Percentiles rank a stretch among this genome's conserved stretches.
Conservation (phyloP, 2,113 vertebrate species). For the Eupsittula cactorum region DNA sequence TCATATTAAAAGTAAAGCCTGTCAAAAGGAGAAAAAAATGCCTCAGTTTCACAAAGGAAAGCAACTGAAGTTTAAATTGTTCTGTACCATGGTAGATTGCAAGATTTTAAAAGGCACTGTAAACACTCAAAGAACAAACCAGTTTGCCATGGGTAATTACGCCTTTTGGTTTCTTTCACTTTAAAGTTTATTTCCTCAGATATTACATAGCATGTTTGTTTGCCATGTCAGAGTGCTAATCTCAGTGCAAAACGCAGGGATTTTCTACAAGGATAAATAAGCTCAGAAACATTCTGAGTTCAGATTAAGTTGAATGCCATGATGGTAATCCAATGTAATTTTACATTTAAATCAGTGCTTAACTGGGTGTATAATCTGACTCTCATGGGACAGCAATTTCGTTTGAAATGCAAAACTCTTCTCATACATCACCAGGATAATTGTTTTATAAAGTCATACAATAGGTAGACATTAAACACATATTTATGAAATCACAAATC, state of each 20-base stretch:
- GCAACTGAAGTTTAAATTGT: conserved; percentile 62
- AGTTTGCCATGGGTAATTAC: conserved; percentile 71
- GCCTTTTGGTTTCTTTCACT: conserved; percentile 62
- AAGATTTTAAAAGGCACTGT: conserved; percentile 67
- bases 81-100: conserved; percentile 53
- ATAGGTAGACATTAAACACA: not conserved
- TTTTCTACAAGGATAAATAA: conserved; percentile 70
- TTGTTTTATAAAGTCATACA: not conserved
- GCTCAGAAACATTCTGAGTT: conserved; percentile 55
- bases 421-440: not conserved
- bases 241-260: conserved; percentile 52
- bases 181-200: conserved; percentile 73
- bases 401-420: conserved; percentile 41
- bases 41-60: conserved; percentile 55
- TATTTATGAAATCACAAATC: not conserved
- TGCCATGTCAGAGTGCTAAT: conserved; percentile 64
- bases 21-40: conserved; percentile 31
- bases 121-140: conserved; percentile 69
- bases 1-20: conserved; percentile 51
- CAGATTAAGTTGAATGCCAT: conserved; percentile 50
- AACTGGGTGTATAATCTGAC: conserved; percentile 30
- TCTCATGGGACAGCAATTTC: conserved; percentile 15
- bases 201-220: conserved; percentile 34
- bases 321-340: conserved; percentile 44
- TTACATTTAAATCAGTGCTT: conserved; percentile 29